These are phyloP conservation scores for Watsonalla cultraria DNA, from an alignment of 2,888 invertebrate genomes.

Conservation along the genomic window DNA sequence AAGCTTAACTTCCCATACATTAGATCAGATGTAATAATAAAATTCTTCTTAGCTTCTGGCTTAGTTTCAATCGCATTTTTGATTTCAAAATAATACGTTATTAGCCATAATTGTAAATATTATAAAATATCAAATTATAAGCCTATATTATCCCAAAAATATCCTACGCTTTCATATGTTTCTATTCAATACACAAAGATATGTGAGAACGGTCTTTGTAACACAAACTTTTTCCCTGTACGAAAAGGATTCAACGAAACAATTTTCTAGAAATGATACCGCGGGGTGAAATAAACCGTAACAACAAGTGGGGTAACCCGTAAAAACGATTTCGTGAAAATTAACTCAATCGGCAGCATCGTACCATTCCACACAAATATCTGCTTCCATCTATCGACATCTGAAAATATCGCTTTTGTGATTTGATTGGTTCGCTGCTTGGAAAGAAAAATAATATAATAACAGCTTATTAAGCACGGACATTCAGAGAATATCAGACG, in stretches of 20 bases:
- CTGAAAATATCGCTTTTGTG: background rate
- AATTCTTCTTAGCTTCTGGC: too few relatives aligned
- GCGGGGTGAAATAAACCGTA: slow-evolving; percentile 69
- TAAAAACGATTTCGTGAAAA: slow-evolving; percentile 70
- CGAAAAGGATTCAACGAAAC: slow-evolving; percentile 61
- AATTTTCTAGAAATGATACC: slow-evolving; percentile 71
- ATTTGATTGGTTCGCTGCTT: too few relatives aligned
- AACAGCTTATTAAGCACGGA: background rate
- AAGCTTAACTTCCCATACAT: too few relatives aligned
- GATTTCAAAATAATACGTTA: too few relatives aligned
- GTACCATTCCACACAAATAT: slow-evolving; percentile 17
- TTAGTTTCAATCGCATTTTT: too few relatives aligned
- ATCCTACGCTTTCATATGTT: too few relatives aligned
- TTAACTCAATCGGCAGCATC: slow-evolving; percentile 61
- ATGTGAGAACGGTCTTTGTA: slow-evolving; percentile 22
- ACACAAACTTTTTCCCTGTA: slow-evolving; percentile 36
- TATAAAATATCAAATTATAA: too few relatives aligned
- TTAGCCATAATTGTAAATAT: too few relatives aligned
- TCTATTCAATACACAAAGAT: background rate
- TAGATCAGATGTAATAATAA: too few relatives aligned
- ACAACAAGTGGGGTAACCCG: slow-evolving; percentile 62
- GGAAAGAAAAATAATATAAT: background rate
- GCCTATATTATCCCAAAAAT: too few relatives aligned
- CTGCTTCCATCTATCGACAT: too few relatives aligned
- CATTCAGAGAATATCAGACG: background rate